phyloP scores from a whole-genome alignment of 2,113 vertebrate species.

The Cephalopterus ornatus region DNA sequence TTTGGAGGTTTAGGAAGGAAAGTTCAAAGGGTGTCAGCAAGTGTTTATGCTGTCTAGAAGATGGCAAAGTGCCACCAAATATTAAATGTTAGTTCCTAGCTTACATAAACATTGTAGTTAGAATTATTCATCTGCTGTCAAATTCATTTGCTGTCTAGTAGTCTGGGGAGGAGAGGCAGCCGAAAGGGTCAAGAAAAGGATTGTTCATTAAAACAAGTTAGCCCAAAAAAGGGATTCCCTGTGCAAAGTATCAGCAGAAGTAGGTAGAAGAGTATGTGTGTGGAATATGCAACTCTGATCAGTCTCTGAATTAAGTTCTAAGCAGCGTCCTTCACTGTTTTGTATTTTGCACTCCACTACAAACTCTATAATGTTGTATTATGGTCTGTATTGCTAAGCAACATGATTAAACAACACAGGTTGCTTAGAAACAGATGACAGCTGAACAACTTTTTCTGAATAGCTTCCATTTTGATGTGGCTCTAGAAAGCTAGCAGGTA shows the following conservation, averaged over 20 bases:
- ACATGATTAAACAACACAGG: not conserved
- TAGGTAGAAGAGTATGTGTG: not conserved
- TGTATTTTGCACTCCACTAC: not conserved
- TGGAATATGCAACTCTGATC: not conserved
- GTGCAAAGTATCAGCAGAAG: not conserved
- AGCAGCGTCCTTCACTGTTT: not conserved
- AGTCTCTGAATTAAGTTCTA: not conserved
- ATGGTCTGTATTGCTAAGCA: not conserved
- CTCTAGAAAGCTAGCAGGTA: not conserved
- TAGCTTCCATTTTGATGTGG: not conserved
- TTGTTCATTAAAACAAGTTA: not conserved
- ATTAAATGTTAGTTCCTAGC: not conserved
- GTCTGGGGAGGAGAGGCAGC: not conserved
- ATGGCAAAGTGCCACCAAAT: not conserved
- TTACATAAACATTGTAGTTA: not conserved
- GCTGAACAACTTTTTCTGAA: not conserved
- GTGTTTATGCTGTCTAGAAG: not conserved
- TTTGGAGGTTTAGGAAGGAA: not conserved
- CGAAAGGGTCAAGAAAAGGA: not conserved
- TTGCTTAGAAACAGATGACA: not conserved
- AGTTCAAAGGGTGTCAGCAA: not conserved
- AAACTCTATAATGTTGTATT: not conserved
- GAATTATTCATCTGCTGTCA: not conserved
- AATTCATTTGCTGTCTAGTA: not conserved
- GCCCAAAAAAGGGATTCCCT: not conserved